phyloP scores from a whole-genome alignment of 1,140 invertebrate species.

The Diplogasteroides magnus region DNA sequence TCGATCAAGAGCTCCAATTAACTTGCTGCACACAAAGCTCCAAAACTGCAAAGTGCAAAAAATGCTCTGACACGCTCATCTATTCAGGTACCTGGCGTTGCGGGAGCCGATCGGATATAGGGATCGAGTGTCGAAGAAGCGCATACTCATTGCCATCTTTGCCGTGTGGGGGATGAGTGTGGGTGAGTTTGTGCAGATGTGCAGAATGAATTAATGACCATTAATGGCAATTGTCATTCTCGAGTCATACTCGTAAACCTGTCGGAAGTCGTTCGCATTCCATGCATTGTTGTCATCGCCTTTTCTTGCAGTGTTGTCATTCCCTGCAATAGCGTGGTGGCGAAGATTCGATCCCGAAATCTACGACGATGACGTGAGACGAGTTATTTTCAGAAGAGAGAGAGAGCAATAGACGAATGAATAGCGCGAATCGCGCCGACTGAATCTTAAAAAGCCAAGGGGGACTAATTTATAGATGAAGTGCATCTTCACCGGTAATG shows the following conservation, averaged over 20 bases:
- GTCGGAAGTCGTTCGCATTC: no score
- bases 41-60: no score
- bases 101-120: slow-evolving; percentile 53
- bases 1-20: no score
- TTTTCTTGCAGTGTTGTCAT: slow-evolving; percentile 43
- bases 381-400: neutral
- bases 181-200: no score
- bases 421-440: neutral
- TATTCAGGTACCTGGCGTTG: slow-evolving; percentile 47
- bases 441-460: neutral
- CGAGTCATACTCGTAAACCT: no score
- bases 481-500: slow-evolving; percentile 52
- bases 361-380: slow-evolving; percentile 40
- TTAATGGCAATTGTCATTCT: no score
- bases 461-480: slow-evolving; percentile 29
- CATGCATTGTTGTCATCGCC: no score
- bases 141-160: slow-evolving; percentile 47
- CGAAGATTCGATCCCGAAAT: slow-evolving; percentile 47
- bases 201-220: no score
- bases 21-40: no score
- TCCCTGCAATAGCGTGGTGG: slow-evolving; percentile 54
- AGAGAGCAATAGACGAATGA: no score
- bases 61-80: no score
- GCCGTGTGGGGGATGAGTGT: slow-evolving; percentile 53
- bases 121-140: slow-evolving; percentile 48